Conservation (phyloP, 2,888 invertebrate genomes). For the Dasysyrphus tricinctus region DNA sequence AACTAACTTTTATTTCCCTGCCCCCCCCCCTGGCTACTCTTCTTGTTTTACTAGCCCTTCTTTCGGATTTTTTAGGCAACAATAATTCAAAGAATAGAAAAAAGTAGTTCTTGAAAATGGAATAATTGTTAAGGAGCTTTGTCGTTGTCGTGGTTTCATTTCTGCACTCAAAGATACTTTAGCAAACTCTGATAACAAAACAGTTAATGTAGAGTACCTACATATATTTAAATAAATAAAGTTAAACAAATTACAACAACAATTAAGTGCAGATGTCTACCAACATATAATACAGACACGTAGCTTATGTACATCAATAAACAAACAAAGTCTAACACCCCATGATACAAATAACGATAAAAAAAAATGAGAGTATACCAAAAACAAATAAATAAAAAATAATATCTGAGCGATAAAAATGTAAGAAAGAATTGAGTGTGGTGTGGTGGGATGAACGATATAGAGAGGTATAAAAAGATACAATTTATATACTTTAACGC, state of each 20-base stretch:
- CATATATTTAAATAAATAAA: conserved; percentile 46
- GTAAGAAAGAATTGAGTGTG: background rate
- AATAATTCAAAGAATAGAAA: conserved; percentile 36
- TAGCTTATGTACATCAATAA: conserved; percentile 41
- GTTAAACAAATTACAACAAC: conserved; percentile 58
- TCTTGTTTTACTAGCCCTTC: background rate
- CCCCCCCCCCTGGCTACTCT: background rate
- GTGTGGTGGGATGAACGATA: conserved; percentile 9
- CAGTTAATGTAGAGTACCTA: background rate
- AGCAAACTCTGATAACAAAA: conserved; percentile 58
- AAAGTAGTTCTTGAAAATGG: conserved; percentile 59
- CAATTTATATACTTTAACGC: conserved; percentile 30
- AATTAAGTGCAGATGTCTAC: conserved; percentile 71
- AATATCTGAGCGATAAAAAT: conserved; percentile 60
- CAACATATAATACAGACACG: conserved; percentile 54
- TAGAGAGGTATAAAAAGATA: conserved; percentile 15
- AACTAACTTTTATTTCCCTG: background rate
- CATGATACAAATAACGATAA: conserved; percentile 47
- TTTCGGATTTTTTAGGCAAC: background rate
- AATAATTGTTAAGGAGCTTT: conserved; percentile 60
- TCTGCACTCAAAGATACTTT: conserved; percentile 20
- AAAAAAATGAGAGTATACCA: conserved; percentile 12
- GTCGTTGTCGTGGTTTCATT: conserved; percentile 11
- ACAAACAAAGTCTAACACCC: conserved; percentile 61
- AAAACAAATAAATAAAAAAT: conserved; percentile 59